Conservation (phyloP, 2,797 vertebrate genomes). For the Hyperoplus lanceolatus region DNA sequence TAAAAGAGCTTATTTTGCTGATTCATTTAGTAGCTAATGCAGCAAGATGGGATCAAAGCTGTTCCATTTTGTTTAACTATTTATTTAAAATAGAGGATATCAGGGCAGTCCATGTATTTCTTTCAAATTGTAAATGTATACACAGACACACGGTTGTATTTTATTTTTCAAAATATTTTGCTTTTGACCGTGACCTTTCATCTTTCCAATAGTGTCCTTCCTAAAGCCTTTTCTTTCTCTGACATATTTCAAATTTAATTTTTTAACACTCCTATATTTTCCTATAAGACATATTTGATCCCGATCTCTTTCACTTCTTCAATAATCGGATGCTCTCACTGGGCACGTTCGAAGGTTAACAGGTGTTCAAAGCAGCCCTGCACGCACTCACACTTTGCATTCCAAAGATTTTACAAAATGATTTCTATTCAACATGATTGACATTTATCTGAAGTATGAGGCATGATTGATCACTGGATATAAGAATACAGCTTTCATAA, state of each 20-base stretch:
- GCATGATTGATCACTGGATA: background rate
- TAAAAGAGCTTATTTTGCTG: background rate
- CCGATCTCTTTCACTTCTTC: constrained; percentile 5
- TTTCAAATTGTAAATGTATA: background rate
- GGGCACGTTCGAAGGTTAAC: constrained; percentile 29
- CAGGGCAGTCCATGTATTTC: background rate
- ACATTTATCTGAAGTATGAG: background rate
- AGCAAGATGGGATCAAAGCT: constrained; percentile 10
- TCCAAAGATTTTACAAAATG: background rate
- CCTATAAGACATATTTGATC: background rate
- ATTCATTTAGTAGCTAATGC: background rate
- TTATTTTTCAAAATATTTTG: no score
- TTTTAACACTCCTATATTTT: background rate
- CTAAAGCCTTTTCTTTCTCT: background rate
- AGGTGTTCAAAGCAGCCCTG: constrained; percentile 26
- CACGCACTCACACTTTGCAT: background rate
- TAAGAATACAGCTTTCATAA: background rate
- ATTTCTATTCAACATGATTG: background rate
- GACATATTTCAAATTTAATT: background rate
- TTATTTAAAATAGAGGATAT: background rate
- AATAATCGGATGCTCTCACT: background rate
- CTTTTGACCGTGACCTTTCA: background rate
- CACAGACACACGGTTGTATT: background rate
- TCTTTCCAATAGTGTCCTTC: background rate
- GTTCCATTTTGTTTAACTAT: background rate